Evolutionary conservation across 2,113 vertebrate species (phyloP).

Genomic region (Zootoca vivipara): DNA sequence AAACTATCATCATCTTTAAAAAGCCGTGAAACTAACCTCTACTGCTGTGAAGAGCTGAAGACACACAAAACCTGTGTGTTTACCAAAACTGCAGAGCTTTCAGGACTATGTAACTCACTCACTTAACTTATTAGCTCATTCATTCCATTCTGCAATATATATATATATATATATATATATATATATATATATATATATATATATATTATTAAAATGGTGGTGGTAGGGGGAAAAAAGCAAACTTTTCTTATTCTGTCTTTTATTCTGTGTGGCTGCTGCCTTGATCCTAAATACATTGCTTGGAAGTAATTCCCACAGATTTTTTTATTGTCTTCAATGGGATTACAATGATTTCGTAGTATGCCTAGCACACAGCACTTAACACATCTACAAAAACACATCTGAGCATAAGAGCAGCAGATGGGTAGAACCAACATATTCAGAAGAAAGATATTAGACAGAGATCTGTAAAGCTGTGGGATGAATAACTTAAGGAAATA

Average conservation of each 20-base stretch:
- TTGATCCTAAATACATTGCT: neutral
- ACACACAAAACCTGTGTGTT: neutral
- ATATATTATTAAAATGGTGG: too few species aligned
- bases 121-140: too few species aligned
- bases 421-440: constrained; percentile 25
- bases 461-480: constrained; percentile 5
- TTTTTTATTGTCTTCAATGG: constrained; percentile 9
- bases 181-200: too few species aligned
- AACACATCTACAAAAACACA: neutral
- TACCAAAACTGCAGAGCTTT: neutral
- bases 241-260: neutral
- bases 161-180: too few species aligned
- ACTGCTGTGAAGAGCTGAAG: constrained; percentile 83
- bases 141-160: too few species aligned
- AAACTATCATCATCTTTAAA: constrained; percentile 96
- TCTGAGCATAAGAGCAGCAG: constrained; percentile 5
- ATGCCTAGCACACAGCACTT: neutral
- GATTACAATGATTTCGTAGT: neutral
- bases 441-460: constrained; percentile 28
- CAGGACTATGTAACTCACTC: too few species aligned
- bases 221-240: too few species aligned
- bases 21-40: constrained; percentile 82
- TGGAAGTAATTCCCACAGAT: neutral
- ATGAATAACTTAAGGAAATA: constrained; percentile 38
- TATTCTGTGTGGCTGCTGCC: neutral